Evolutionary conservation across 1,140 invertebrate species (phyloP).

Genomic region (Atta colombica): DNA sequence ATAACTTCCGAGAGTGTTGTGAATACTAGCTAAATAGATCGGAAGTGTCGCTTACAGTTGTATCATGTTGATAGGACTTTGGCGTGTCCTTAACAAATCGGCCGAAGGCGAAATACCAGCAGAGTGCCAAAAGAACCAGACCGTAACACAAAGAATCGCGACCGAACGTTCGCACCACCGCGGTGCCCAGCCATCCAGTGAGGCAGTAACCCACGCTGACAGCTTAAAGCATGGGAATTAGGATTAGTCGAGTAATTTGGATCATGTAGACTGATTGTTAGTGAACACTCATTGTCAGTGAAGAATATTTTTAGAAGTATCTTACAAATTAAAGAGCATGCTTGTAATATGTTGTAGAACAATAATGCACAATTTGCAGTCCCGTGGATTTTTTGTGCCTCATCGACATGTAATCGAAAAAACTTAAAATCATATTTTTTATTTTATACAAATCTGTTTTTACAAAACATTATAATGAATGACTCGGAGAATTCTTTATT

Average conservation of each 20-base stretch:
- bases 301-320: not conserved
- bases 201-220: constrained; percentile 88
- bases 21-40: not conserved
- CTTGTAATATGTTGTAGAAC: not conserved
- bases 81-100: constrained; percentile 89
- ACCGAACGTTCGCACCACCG: constrained; percentile 86
- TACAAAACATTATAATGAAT: constrained; percentile 1
- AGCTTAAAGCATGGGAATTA: constrained; percentile 80
- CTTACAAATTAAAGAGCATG: not conserved
- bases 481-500: not conserved
- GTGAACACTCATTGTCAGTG: too few species aligned
- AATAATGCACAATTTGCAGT: too few species aligned
- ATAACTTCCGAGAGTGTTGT: not conserved
- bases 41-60: constrained; percentile 80
- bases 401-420: too few species aligned
- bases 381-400: too few species aligned
- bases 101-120: constrained; percentile 91
- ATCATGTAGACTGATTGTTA: not conserved
- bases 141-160: constrained; percentile 88
- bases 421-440: too few species aligned
- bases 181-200: constrained; percentile 87
- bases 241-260: constrained; percentile 20
- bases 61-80: constrained; percentile 85
- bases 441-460: not conserved
- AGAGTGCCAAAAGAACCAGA: constrained; percentile 86